These are phyloP conservation scores for Lynx canadensis DNA, from an alignment of 2,113 vertebrate species.

Conservation along the genomic window DNA sequence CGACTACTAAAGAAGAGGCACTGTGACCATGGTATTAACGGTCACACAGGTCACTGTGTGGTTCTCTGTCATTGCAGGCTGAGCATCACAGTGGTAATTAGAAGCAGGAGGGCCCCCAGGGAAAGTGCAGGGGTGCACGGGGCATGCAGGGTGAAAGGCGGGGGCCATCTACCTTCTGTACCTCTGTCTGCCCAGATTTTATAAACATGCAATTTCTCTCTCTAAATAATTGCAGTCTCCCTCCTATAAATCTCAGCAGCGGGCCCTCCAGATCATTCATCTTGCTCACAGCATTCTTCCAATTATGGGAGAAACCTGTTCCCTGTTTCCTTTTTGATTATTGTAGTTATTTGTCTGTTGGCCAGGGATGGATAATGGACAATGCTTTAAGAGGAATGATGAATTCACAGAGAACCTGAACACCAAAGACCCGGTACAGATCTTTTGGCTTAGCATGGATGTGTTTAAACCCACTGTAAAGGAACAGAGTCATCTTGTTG, in stretches of 20 bases:
- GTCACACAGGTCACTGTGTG: accelerated
- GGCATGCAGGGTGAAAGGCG: accelerated
- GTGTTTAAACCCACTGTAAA: conserved; percentile 3
- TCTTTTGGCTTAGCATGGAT: neutral
- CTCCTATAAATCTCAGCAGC: neutral
- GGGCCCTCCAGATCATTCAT: neutral
- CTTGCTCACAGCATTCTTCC: neutral
- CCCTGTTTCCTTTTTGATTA: neutral
- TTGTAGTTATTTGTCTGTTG: conserved; percentile 44
- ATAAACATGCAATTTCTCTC: neutral
- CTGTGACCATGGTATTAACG: neutral
- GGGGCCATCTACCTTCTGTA: no score
- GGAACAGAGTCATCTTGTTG: conserved; percentile 26
- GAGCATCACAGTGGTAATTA: neutral
- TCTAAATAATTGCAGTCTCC: neutral
- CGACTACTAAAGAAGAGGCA: neutral
- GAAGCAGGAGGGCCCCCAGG: neutral
- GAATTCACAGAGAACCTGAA: neutral
- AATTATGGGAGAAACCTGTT: neutral
- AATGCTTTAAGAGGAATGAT: conserved; percentile 39
- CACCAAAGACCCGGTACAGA: neutral
- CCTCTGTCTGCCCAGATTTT: neutral
- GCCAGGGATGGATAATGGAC: neutral
- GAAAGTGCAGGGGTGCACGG: neutral
- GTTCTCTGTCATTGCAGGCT: neutral